Evolutionary conservation across 2,797 vertebrate genomes (phyloP).

Genomic region (Pteronotus mesoamericanus): DNA sequence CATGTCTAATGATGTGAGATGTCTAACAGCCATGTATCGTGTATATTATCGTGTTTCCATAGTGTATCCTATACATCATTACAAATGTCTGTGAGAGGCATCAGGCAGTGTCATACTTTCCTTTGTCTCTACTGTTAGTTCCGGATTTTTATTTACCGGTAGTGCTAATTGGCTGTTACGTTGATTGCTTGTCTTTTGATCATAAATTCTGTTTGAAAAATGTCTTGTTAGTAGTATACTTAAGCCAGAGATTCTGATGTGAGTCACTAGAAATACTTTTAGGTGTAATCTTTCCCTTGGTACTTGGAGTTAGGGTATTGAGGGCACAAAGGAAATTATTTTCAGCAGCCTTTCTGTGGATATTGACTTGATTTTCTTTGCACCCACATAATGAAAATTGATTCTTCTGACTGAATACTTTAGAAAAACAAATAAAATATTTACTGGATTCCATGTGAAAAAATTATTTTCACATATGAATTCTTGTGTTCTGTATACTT

Average conservation of each 20-base stretch:
- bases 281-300: not conserved
- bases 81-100: not conserved
- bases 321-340: not conserved
- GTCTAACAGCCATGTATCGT: not conserved
- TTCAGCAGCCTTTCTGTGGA: not conserved
- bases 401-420: not conserved
- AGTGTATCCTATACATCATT: not conserved
- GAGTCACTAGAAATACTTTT: not conserved
- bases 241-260: not conserved
- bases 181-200: conserved; percentile 19
- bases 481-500: not conserved
- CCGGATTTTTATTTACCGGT: not conserved
- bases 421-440: conserved; percentile 29
- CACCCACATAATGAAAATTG: not conserved
- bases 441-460: not conserved
- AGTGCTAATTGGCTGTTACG: not conserved
- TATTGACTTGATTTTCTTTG: not conserved
- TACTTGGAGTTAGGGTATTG: not conserved
- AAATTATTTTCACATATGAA: conserved; percentile 10
- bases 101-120: not conserved
- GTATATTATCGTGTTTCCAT: not conserved
- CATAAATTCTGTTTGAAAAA: conserved; percentile 26
- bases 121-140: not conserved
- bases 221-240: not conserved
- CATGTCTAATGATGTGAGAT: not conserved